Evolutionary conservation across 2,888 invertebrate genomes (phyloP), one percentile per base, ranked within the genome.

Genomic region (Harpalus rubripes): DNA sequence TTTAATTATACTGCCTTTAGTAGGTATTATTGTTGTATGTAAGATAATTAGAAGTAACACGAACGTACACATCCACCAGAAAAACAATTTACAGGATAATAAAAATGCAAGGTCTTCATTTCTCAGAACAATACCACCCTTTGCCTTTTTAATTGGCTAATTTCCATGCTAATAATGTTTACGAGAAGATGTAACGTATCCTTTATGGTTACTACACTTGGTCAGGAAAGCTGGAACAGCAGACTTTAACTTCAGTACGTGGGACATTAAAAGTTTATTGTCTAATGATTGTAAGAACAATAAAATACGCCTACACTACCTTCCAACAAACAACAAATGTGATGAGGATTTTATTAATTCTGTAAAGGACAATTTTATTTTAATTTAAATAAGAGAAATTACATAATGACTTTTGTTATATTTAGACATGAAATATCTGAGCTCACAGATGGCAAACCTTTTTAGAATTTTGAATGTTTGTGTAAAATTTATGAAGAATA

Each of bases 131-230:
- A 8, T 52, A 52, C 32, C 32, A 52, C 44, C 44, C 32, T 4
- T 32, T 32, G 5, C 44, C 44, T 52, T 52, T 52, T 52, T 52
- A 52, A 52, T 52, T 52, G 5, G 44, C 12, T 52, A 52, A 52
- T 52, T 52, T 52, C 44, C 44, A 52, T 52, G 44, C 44, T 52
- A 52, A 52, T 52, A 52, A 52, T 52, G 44, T 52, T 52, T 52
- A 52, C 44, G 44, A 12, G 44, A 52, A 52, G 44, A 52, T 12
- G 12, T 52, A 52, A 52, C 12, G 12, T 52, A 52, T 5, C 44
- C 44, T 52, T 52, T 52, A 52, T 10, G 44, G 44, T 2, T 12
- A 52, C 44, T 12, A 52, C 44, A 52, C 44, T 52, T 52, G 44
- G 44, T 52, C 44, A 52, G 7, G 44, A 52, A 52, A 52, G 44